A percentile compares a stretch with the other conserved stretches of the same genome.
These are phyloP conservation scores for Monomorium pharaonis DNA, from an alignment of 1,140 invertebrate species.

Conservation along the genomic window DNA sequence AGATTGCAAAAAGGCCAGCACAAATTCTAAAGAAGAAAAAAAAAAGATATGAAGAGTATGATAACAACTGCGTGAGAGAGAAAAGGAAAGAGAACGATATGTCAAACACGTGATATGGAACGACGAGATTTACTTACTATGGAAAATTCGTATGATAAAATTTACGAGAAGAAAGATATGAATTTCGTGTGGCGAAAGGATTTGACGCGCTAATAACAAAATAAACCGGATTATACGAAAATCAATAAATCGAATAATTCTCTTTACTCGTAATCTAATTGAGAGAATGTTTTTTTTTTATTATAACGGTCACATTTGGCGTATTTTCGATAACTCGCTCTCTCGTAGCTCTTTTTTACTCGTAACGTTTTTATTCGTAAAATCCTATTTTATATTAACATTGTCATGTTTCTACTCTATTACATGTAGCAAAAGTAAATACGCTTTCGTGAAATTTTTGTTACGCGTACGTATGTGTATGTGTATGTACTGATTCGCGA, in stretches of 20 bases:
- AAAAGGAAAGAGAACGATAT: background rate
- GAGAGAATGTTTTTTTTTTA: constrained; percentile 15
- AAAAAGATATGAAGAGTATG: background rate
- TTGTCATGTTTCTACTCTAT: constrained; percentile 3
- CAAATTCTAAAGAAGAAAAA: background rate
- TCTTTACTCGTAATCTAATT: background rate
- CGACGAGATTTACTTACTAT: constrained; percentile 1
- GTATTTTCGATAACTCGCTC: constrained; percentile 3
- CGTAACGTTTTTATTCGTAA: background rate
- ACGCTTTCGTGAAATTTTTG: background rate
- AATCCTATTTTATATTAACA: constrained; percentile 11
- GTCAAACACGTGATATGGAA: background rate
- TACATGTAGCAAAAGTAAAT: background rate
- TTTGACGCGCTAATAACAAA: background rate
- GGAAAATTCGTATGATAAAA: constrained; percentile 26
- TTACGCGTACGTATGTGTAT: background rate
- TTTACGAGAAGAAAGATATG: background rate
- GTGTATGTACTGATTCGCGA: background rate
- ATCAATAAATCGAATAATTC: constrained; percentile 33
- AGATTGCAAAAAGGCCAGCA: constrained; percentile 55
- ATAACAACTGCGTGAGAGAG: background rate
- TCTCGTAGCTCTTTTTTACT: background rate
- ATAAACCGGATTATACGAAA: background rate
- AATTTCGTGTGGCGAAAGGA: background rate
- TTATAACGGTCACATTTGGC: background rate